Conservation (phyloP, 2,888 invertebrate species). For the Pseudoips prasinana region DNA sequence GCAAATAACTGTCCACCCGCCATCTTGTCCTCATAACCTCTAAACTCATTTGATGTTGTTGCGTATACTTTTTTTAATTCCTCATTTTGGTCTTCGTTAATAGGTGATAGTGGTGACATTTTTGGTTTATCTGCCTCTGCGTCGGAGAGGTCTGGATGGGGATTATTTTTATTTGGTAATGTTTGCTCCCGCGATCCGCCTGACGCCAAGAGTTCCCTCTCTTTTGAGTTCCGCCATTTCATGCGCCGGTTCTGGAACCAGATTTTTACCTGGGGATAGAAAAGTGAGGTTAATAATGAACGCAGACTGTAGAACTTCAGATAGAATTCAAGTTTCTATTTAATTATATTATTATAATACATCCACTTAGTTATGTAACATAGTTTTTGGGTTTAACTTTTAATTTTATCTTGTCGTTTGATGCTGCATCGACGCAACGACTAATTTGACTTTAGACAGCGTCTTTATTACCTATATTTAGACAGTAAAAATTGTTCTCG, state of each 20-base stretch:
- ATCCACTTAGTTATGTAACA: too few relatives aligned
- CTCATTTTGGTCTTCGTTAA: conserved; percentile 54
- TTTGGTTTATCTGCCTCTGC: conserved; percentile 91
- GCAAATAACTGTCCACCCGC: conserved; percentile 46
- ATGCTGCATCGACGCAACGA: too few relatives aligned
- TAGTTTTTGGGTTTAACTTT: too few relatives aligned
- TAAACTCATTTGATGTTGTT: conserved; percentile 44
- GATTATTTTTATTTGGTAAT: conserved; percentile 97
- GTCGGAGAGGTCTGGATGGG: conserved; percentile 96
- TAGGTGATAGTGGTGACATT: conserved; percentile 82
- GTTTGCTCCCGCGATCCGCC: conserved; percentile 98
- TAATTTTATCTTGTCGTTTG: too few relatives aligned
- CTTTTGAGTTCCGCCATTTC: conserved; percentile 99
- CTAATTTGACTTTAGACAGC: too few relatives aligned
- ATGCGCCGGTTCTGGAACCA: conserved; percentile 98
- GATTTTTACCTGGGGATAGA: conserved; percentile 82
- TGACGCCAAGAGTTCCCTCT: conserved; percentile 94
- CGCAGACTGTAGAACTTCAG: too few relatives aligned
- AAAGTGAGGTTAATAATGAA: neutral
- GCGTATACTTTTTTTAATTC: conserved; percentile 60
- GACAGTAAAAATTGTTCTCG: too few relatives aligned
- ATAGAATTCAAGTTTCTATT: too few relatives aligned
- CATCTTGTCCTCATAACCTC: conserved; percentile 68
- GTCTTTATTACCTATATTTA: too few relatives aligned
- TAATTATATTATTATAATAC: too few relatives aligned